Evolutionary conservation across 2,888 invertebrate species (phyloP).

Genomic region (Allygus modestus): DNA sequence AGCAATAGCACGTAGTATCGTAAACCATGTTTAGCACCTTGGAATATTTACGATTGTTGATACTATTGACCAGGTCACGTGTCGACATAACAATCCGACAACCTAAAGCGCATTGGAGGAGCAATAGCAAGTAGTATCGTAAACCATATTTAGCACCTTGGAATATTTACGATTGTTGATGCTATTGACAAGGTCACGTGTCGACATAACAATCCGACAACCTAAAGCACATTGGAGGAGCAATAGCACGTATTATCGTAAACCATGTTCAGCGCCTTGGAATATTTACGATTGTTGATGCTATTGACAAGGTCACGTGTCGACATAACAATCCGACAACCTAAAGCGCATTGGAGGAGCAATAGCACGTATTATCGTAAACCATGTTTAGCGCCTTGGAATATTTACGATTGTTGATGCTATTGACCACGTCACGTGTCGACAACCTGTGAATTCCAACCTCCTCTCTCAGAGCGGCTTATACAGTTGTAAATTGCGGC

Average conservation of each 20-base stretch:
- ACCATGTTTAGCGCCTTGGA: background rate
- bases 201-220: too few species aligned
- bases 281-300: conserved; percentile 1
- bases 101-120: background rate
- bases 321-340: too few species aligned
- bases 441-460: too few species aligned
- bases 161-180: background rate
- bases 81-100: too few species aligned
- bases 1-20: background rate
- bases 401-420: conserved; percentile 1
- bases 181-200: background rate
- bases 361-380: background rate
- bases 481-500: too few species aligned
- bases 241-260: background rate
- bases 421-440: background rate
- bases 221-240: background rate
- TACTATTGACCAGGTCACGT: background rate
- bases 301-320: background rate
- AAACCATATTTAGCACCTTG: background rate
- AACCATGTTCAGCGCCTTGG: background rate
- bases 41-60: background rate
- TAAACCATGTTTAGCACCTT: background rate
- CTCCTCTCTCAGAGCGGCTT: too few species aligned
- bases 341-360: background rate
- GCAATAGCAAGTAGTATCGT: background rate